These are phyloP conservation scores for Gymnosoma rotundatum DNA, from an alignment of 2,888 invertebrate species.

Conservation along the genomic window DNA sequence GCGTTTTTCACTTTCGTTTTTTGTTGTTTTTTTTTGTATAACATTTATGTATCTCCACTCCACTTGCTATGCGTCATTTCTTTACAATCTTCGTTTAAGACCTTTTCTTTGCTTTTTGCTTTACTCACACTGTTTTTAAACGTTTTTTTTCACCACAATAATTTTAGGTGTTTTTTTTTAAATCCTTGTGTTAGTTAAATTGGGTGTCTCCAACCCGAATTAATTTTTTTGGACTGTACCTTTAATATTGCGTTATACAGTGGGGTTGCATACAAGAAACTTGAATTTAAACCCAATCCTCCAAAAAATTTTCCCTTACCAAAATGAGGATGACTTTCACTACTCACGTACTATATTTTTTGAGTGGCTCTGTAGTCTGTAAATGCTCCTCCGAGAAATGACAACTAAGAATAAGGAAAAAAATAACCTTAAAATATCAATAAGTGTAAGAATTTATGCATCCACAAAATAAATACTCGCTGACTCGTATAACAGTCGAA, in stretches of 20 bases:
- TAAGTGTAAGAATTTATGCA: too few relatives aligned
- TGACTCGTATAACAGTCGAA: too few relatives aligned
- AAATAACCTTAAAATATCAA: too few relatives aligned
- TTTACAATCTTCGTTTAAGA: constrained; percentile 47
- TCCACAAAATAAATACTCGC: too few relatives aligned
- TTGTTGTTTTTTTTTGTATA: constrained; percentile 6
- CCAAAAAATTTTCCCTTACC: too few relatives aligned
- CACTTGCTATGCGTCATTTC: constrained; percentile 66
- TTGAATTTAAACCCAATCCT: too few relatives aligned
- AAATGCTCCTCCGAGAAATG: too few relatives aligned
- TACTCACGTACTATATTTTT: too few relatives aligned
- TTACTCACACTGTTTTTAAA: not conserved
- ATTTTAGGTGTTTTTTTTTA: not conserved
- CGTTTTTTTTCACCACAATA: constrained; percentile 7
- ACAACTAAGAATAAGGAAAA: too few relatives aligned
- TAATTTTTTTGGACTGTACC: not conserved
- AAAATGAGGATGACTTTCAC: too few relatives aligned
- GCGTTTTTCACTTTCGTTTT: constrained; percentile 69
- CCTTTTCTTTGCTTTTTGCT: constrained; percentile 11
- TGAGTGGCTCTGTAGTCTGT: too few relatives aligned
- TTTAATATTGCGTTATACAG: constrained; percentile 27
- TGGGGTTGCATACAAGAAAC: not conserved
- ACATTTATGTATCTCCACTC: constrained; percentile 58
- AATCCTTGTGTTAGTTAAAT: not conserved
- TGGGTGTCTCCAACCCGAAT: not conserved